Evolutionary conservation across 92 coral and sea anemone species (phyloP).

Genomic region (Diadumene lineata): DNA sequence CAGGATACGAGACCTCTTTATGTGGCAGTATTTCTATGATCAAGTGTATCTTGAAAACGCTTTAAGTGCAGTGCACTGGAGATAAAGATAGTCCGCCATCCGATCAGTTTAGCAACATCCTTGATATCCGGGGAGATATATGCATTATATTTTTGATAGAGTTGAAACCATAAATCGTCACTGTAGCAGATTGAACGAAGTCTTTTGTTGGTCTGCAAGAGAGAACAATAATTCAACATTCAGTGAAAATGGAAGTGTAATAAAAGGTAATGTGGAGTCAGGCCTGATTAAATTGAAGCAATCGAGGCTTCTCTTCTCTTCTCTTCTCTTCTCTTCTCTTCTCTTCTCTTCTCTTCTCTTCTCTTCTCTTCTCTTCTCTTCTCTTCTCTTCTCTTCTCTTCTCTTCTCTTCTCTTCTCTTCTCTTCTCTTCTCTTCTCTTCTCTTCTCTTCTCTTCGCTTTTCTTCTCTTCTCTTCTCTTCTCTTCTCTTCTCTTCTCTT

Average conservation of each 20-base stretch:
- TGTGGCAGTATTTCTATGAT: not conserved
- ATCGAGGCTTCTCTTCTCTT: not conserved
- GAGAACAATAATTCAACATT: not conserved
- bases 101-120: conserved; percentile 15
- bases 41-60: conserved; percentile 5
- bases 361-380: not conserved
- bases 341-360: not conserved
- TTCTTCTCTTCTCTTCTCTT: not conserved
- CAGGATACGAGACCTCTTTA: not conserved
- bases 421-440: not conserved
- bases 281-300: too few species aligned
- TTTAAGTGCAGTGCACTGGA: conserved; percentile 13
- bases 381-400: not conserved
- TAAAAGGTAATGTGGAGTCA: too few species aligned
- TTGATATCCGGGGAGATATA: conserved; percentile 6
- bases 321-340: not conserved
- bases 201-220: conserved; percentile 19
- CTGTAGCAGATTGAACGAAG: conserved; percentile 22
- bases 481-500: not conserved
- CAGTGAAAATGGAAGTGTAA: too few species aligned
- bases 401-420: not conserved
- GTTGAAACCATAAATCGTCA: conserved; percentile 19
- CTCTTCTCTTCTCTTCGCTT: not conserved
- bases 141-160: conserved; percentile 6
- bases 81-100: conserved; percentile 25